phyloP scores from a whole-genome alignment of 30 jellyfish, hydroid and myxozoan genomes.

The Rhopilema esculentum region DNA sequence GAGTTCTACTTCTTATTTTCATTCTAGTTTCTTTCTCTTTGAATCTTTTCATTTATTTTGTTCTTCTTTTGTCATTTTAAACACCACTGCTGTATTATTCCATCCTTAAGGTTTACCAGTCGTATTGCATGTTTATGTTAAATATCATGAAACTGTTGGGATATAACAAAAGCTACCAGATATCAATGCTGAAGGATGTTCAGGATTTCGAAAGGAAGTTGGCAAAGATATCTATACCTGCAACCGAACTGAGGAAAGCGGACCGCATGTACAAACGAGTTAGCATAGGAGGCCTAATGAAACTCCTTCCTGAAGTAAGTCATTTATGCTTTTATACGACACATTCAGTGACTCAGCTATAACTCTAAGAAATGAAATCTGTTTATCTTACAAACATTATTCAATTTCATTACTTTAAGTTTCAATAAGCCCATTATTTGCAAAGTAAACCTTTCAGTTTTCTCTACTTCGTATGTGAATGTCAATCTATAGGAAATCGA shows the following conservation, averaged over 20 bases:
- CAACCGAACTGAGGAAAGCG: constrained; percentile 10
- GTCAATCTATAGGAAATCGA: too few species aligned
- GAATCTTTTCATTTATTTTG: too few species aligned
- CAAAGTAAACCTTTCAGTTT: too few species aligned
- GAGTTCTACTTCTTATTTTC: too few species aligned
- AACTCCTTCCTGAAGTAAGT: constrained; percentile 54
- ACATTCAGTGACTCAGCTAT: too few species aligned
- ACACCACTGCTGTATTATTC: not conserved
- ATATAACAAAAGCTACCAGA: not conserved
- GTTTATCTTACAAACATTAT: too few species aligned
- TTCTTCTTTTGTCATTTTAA: too few species aligned
- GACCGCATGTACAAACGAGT: constrained; percentile 20
- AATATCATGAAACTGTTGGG: constrained; percentile 38
- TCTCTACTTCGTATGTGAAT: too few species aligned
- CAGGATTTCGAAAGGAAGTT: constrained; percentile 48
- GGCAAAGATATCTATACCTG: constrained; percentile 48
- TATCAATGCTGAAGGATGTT: constrained; percentile 4
- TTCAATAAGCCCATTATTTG: too few species aligned
- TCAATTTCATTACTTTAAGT: too few species aligned
- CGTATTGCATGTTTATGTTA: constrained; percentile 28
- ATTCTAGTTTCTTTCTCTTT: too few species aligned
- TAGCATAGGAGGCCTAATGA: not conserved
- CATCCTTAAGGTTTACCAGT: constrained; percentile 34
- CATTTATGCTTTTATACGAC: not conserved
- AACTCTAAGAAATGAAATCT: too few species aligned